phyloP scores from a whole-genome alignment of 2,113 vertebrate species.

The Passer montanus region DNA sequence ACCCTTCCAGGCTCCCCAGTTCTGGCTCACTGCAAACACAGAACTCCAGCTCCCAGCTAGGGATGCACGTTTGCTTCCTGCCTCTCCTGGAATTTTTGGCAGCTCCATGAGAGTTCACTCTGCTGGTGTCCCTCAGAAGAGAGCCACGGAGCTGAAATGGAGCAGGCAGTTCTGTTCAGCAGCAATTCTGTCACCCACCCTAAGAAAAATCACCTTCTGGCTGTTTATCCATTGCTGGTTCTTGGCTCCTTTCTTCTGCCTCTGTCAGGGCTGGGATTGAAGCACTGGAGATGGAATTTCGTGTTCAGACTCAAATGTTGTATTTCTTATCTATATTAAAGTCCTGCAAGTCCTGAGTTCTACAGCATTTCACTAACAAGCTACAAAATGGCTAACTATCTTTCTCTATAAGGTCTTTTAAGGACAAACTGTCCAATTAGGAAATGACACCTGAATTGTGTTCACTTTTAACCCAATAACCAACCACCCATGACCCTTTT shows the following conservation, averaged over 20 bases:
- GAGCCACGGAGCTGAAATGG: neutral
- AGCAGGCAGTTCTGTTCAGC: neutral
- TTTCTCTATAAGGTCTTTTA: neutral
- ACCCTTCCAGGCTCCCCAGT: rapidly evolving
- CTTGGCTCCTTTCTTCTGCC: neutral
- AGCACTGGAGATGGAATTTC: neutral
- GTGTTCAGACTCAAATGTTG: neutral
- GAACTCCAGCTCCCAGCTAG: neutral
- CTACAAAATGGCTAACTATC: neutral
- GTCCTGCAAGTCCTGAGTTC: neutral
- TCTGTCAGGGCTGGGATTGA: neutral
- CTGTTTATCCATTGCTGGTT: neutral
- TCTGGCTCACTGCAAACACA: neutral
- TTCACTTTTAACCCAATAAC: neutral
- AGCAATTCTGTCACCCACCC: neutral
- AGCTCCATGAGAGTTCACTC: neutral
- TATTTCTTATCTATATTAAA: neutral
- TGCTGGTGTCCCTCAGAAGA: rapidly evolving
- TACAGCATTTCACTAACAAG: neutral
- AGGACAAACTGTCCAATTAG: neutral
- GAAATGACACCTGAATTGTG: neutral
- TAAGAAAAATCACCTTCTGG: neutral
- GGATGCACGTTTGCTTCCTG: too few species aligned
- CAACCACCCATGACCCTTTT: neutral
- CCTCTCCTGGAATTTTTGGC: neutral